Evolutionary conservation across 2,113 vertebrate species (phyloP), one percentile per base, ranked within the genome.

Genomic region (Prionailurus viverrinus): DNA sequence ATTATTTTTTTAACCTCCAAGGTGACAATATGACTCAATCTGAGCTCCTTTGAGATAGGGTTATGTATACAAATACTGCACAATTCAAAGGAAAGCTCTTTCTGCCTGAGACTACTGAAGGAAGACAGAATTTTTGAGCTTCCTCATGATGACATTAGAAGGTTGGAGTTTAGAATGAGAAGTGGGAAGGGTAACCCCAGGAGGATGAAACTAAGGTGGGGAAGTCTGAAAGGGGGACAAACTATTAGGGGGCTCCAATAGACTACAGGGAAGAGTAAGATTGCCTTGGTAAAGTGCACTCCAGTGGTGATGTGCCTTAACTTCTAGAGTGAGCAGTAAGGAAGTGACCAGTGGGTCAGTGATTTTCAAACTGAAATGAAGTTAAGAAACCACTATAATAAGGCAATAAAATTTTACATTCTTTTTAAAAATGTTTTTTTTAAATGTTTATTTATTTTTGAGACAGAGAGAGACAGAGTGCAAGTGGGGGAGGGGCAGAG

Each of bases 51-150:
- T 12, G 10, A 31, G 10, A 3, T 29, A 68, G 31, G 19, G 39
- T 74, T 86, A 8, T 51, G 8, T 74, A 31, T 61, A 48, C 27
- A 63, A 69, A 69, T 55, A 48, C 23, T 55, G 61, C 27, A 87
- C 31, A 88, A 92, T 66, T 92, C n/a, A 83, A 25, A 94, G 27
- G 74, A 91, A 78, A 83, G 13, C 10, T 86, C 36, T 88, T 41
- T 79, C 41, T 92, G 25, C 19, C 25, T 65, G 25, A 36, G 7
- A 58, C 65, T 58, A 76, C 69, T 79, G 31, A 14, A 11, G 48
- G 41, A 68, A 80, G 73, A 84, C 48, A 29, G 39, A 74, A 51
- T 33, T 83, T 36, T 73, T 51, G 8, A 39, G 19, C 91, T 78
- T 86, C 27, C 3, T 78, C 25, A 21, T 79, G 53, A 36, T 80